These are phyloP conservation scores for Euplexia lucipara DNA, from an alignment of 2,888 invertebrate species.

Conservation along the genomic window DNA sequence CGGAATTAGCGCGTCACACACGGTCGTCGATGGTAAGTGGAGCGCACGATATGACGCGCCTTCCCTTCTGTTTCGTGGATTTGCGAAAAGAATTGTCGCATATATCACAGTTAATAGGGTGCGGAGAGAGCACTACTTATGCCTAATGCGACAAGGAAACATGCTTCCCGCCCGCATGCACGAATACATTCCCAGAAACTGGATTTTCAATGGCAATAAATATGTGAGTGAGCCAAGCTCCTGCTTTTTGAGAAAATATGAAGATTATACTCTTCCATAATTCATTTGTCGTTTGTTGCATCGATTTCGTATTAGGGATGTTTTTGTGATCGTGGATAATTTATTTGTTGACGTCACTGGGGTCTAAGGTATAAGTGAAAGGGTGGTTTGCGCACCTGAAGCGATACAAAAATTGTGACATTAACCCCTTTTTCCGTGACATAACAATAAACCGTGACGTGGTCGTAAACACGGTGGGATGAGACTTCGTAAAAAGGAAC, in stretches of 20 bases:
- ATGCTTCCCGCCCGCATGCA: slow-evolving; percentile 83
- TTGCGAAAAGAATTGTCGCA: slow-evolving; percentile 89
- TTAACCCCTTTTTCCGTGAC: slow-evolving; percentile 83
- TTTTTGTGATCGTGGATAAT: slow-evolving; percentile 55
- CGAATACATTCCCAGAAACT: slow-evolving; percentile 85
- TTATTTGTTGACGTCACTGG: slow-evolving; percentile 45
- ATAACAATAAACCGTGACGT: slow-evolving; percentile 86
- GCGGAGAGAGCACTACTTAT: slow-evolving; percentile 90
- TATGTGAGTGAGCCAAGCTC: slow-evolving; percentile 77
- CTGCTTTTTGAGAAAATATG: slow-evolving; percentile 70
- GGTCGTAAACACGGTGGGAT: slow-evolving; percentile 84
- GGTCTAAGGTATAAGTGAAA: slow-evolving; percentile 45
- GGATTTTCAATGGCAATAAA: slow-evolving; percentile 88
- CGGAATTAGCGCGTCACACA: slow-evolving; percentile 85
- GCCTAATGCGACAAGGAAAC: slow-evolving; percentile 91
- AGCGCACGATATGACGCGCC: slow-evolving; percentile 84
- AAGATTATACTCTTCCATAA: slow-evolving; percentile 71
- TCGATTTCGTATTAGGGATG: slow-evolving; percentile 62
- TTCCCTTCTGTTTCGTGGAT: slow-evolving; percentile 87
- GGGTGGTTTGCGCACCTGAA: slow-evolving; percentile 68
- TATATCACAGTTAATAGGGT: slow-evolving; percentile 91
- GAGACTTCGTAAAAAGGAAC: slow-evolving; percentile 87
- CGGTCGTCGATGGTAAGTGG: slow-evolving; percentile 80
- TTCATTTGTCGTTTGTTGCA: slow-evolving; percentile 65
- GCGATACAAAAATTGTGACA: slow-evolving; percentile 79